Percentiles rank a stretch among this genome's conserved stretches.
These are phyloP conservation scores for Platanista minor DNA, from an alignment of 2,113 vertebrate genomes.

Conservation along the genomic window DNA sequence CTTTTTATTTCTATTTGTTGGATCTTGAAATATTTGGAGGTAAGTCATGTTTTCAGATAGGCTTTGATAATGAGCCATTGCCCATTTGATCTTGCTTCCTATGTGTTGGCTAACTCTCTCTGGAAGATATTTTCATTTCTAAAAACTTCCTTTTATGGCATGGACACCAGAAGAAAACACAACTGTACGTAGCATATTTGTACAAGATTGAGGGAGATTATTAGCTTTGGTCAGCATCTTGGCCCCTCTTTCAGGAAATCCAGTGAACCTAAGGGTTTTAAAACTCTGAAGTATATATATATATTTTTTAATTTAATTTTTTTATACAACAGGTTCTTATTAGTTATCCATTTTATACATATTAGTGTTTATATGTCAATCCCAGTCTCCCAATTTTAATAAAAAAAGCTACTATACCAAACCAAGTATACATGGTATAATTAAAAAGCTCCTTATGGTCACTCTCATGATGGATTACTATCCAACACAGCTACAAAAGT, in stretches of 20 bases:
- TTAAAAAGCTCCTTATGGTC: not conserved
- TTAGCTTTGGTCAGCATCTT: not conserved
- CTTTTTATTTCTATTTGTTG: not conserved
- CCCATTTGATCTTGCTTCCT: not conserved
- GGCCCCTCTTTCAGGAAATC: not conserved
- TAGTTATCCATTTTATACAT: too few relatives aligned
- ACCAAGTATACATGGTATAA: not conserved
- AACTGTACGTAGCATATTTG: not conserved
- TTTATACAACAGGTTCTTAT: too few relatives aligned
- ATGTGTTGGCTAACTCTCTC: not conserved
- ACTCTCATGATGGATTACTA: not conserved
- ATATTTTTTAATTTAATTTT: too few relatives aligned
- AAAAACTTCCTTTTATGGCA: not conserved
- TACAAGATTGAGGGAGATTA: not conserved
- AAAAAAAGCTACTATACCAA: not conserved
- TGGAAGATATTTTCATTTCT: not conserved
- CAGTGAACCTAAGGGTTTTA: not conserved
- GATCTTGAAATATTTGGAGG: not conserved
- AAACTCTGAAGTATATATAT: not conserved
- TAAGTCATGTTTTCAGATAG: not conserved
- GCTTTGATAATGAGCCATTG: not conserved
- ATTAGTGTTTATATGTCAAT: too few relatives aligned
- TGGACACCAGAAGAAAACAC: not conserved
- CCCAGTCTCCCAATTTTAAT: not conserved
- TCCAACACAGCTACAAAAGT: not conserved